Evolutionary conservation across 2,888 invertebrate genomes (phyloP).

Genomic region (Theretra japonica): DNA sequence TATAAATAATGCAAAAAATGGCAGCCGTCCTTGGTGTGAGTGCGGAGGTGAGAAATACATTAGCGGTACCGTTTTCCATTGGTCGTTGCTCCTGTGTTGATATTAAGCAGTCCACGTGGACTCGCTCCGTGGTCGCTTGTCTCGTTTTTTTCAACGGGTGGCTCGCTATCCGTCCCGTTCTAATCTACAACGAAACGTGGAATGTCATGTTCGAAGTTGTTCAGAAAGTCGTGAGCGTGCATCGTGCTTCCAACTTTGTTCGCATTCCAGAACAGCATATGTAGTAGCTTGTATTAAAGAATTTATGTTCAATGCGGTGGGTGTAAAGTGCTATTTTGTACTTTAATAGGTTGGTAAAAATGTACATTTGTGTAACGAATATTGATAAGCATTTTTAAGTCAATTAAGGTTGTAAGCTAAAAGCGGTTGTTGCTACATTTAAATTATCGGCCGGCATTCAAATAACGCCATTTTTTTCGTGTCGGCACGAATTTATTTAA

Average conservation of each 20-base stretch:
- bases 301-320: constrained; percentile 46
- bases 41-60: constrained; percentile 86
- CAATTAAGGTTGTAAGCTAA: constrained; percentile 85
- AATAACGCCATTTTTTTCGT: constrained; percentile 84
- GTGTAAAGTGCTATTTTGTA: constrained; percentile 53
- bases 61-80: constrained; percentile 85
- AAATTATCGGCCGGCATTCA: constrained; percentile 85
- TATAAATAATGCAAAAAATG: constrained; percentile 67
- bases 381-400: constrained; percentile 85
- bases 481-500: constrained; percentile 84
- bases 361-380: constrained; percentile 54
- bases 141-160: constrained; percentile 81
- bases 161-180: constrained; percentile 81
- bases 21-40: constrained; percentile 79
- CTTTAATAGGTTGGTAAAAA: constrained; percentile 43
- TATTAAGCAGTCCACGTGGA: constrained; percentile 85
- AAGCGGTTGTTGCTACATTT: constrained; percentile 85
- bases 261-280: constrained; percentile 64
- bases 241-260: constrained; percentile 79
- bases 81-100: constrained; percentile 84
- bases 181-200: constrained; percentile 85
- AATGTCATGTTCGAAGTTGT: constrained; percentile 85
- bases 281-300: constrained; percentile 46
- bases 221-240: constrained; percentile 85
- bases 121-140: constrained; percentile 78